Conservation (phyloP, 2,888 invertebrate genomes). For the Petrolisthes manimaculis region DNA sequence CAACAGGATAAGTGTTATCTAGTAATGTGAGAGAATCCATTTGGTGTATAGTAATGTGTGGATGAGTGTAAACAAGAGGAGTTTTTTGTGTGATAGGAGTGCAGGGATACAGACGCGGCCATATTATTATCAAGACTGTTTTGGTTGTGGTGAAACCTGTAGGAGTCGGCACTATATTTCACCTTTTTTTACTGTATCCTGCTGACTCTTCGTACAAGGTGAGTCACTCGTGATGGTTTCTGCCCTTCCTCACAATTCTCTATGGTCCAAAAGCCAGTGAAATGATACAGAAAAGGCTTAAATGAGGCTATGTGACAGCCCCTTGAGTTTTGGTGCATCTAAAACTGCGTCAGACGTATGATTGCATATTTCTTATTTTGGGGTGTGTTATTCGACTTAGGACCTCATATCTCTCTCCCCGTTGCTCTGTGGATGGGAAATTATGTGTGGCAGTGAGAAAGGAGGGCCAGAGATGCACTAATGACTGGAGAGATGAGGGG, state of each 20-base stretch:
- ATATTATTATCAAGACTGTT: slow-evolving; percentile 43
- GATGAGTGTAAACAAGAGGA: background rate
- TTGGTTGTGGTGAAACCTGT: slow-evolving; percentile 51
- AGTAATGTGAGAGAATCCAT: too few species aligned
- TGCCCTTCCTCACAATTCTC: background rate
- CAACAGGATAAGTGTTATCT: too few species aligned
- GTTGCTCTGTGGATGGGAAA: too few species aligned
- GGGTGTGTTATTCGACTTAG: background rate
- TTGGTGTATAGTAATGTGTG: background rate
- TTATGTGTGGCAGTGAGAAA: too few species aligned
- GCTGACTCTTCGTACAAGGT: background rate
- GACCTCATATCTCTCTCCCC: too few species aligned
- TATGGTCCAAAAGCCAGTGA: too few species aligned
- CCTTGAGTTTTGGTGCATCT: too few species aligned
- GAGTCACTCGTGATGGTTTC: background rate
- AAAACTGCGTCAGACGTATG: slow-evolving; percentile 6
- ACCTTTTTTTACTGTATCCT: background rate
- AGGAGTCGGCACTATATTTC: slow-evolving; percentile 24
- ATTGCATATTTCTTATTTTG: background rate
- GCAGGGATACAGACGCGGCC: slow-evolving; percentile 26
- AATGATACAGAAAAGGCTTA: too few species aligned
- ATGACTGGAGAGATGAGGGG: too few species aligned
- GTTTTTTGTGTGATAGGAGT: background rate
- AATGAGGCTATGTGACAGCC: too few species aligned
- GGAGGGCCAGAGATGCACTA: too few species aligned